These are phyloP conservation scores for Pantherophis alleghaniensis DNA, from an alignment of 2,797 vertebrate genomes.

Conservation along the genomic window DNA sequence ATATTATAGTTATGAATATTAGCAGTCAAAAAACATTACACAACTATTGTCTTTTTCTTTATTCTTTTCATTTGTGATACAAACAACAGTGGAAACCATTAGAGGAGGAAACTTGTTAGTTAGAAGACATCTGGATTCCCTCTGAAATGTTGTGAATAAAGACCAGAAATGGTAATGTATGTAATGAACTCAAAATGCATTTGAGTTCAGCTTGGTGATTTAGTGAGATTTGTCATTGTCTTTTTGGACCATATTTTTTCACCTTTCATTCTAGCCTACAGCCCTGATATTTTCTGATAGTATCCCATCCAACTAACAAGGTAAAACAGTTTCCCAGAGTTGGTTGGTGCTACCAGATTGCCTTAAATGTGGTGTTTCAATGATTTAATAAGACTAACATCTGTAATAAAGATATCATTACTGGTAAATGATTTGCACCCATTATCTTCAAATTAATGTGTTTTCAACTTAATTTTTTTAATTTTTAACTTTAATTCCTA, in stretches of 20 bases:
- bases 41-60: background rate
- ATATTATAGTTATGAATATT: background rate
- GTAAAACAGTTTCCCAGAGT: background rate
- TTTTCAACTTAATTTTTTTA: background rate
- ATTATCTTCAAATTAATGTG: background rate
- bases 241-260: background rate
- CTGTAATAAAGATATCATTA: background rate
- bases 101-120: background rate
- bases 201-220: background rate
- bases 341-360: background rate
- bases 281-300: background rate
- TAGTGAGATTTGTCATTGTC: background rate
- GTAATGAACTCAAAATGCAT: background rate
- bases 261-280: background rate
- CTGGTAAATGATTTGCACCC: background rate
- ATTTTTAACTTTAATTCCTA: background rate
- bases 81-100: background rate
- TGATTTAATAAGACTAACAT: background rate
- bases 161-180: background rate
- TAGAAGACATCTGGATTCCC: background rate
- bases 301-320: background rate
- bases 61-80: background rate
- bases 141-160: background rate
- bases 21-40: background rate
- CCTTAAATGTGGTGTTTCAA: background rate